Base-by-base conservation (phyloP, 2,797 vertebrate genomes). In the Psittacula echo region DNA sequence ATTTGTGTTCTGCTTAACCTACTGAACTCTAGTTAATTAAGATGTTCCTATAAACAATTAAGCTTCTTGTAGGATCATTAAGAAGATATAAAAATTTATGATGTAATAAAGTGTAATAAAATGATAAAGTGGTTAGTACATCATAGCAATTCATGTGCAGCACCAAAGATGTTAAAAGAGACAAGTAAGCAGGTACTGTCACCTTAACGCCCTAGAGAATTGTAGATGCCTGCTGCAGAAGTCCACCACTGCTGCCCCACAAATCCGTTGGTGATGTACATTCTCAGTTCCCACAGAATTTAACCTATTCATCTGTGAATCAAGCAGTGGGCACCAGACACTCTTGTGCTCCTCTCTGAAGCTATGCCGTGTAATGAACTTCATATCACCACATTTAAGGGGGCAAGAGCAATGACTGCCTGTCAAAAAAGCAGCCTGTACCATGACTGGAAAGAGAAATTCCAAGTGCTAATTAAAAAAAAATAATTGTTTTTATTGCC, bases 41-140 rank as follows among this genome's bases (percentile, higher is more conserved):
- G 97, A 97, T 97, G 95, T 96, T 97, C 95, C 96, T 97, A 98
- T 96, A 98, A 98, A 98, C 98, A 98, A 98, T 98, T 98, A 98
- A 97, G 94, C 91, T 96, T 98, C 97, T 96, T 97, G 96, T 97
- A 98, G 97, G 94, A 98, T 98, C 95, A 29, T 98, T 98, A 98
- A 97, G 94, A 97, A 98, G 97, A 98, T 96, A 97, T 98, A 98
- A 98, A 98, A 98, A 97, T 98, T 98, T 98, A 98, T 98, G 97
- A 96, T 97, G 97, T 98, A 98, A 97, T 98, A 98, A 98, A 98
- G 86, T 86, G 92, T 95, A 97, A 97, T 98, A 98, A 98, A 98
- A 97, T 98, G 97, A 98, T 97, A 88, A 97, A 97, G 94, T 96
- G 92, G 93, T 94, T 95, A 95, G 93, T 74, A 90, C 84, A 96